Conservation (phyloP, 2,888 invertebrate genomes). For the Brachypalpus laphriformis region DNA sequence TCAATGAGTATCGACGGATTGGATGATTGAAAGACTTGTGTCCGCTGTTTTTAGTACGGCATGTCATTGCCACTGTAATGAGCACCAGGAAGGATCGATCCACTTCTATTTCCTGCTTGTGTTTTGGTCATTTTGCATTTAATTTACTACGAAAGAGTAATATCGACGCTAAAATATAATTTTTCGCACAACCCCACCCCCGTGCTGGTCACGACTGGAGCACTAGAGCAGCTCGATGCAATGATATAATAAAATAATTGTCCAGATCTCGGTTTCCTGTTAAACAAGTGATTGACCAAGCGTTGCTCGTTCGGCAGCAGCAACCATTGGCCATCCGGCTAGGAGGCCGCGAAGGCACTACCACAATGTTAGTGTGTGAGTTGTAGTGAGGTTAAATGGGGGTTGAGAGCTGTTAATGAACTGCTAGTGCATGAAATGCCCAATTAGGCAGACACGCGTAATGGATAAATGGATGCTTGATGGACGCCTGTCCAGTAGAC, state of each 20-base stretch:
- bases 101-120: background rate
- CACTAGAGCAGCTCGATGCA: background rate
- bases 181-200: background rate
- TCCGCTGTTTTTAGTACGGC: background rate
- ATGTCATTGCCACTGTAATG: background rate
- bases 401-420: background rate
- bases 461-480: background rate
- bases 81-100: background rate
- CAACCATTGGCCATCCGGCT: background rate
- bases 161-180: background rate
- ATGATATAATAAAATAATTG: conserved; percentile 2
- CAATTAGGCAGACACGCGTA: background rate
- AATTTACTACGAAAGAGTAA: background rate
- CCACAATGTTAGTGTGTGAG: background rate
- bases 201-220: background rate
- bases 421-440: background rate
- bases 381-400: background rate
- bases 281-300: conserved; percentile 8
- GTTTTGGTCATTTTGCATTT: background rate
- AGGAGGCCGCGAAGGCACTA: no score
- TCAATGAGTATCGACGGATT: background rate
- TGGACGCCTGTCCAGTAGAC: background rate
- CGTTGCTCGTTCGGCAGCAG: background rate
- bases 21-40: background rate
- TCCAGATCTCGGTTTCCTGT: conserved; percentile 1